A percentile compares a stretch with the other conserved stretches of the same genome.
Conservation (phyloP, 2,113 vertebrate species). For the Merops nubicus region DNA sequence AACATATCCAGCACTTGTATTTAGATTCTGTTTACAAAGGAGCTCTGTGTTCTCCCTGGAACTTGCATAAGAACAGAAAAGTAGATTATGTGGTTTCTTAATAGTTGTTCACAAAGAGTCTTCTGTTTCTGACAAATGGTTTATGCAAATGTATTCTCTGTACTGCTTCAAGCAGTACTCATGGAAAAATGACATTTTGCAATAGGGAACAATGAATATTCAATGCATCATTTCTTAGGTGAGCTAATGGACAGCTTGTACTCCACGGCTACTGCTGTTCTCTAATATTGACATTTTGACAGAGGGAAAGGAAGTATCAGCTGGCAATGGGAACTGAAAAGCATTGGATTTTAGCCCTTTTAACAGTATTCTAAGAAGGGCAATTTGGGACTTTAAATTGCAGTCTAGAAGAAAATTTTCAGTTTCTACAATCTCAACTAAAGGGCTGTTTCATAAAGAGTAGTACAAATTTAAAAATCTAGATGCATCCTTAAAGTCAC, state of each 20-base stretch:
- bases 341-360: neutral
- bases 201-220: slow-evolving; percentile 57
- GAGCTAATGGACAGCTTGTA: neutral
- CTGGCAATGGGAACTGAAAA: neutral
- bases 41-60: slow-evolving; percentile 53
- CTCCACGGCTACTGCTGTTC: neutral
- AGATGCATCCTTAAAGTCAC: slow-evolving; percentile 16
- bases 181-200: slow-evolving; percentile 49
- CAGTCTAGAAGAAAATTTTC: neutral
- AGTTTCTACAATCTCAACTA: neutral
- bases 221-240: slow-evolving; percentile 45
- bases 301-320: neutral
- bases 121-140: slow-evolving; percentile 71
- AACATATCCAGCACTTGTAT: slow-evolving; percentile 35
- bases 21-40: slow-evolving; percentile 68
- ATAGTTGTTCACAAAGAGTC: slow-evolving; percentile 62
- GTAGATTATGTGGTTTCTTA: slow-evolving; percentile 60
- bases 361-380: neutral
- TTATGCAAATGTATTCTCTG: slow-evolving; percentile 70
- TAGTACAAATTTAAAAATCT: neutral
- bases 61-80: slow-evolving; percentile 61
- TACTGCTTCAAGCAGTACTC: slow-evolving; percentile 4
- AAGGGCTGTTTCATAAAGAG: neutral
- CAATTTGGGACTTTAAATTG: slow-evolving; percentile 23
- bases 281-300: neutral